phyloP scores from a whole-genome alignment of 2,797 vertebrate genomes.

The Valencia hispanica region DNA sequence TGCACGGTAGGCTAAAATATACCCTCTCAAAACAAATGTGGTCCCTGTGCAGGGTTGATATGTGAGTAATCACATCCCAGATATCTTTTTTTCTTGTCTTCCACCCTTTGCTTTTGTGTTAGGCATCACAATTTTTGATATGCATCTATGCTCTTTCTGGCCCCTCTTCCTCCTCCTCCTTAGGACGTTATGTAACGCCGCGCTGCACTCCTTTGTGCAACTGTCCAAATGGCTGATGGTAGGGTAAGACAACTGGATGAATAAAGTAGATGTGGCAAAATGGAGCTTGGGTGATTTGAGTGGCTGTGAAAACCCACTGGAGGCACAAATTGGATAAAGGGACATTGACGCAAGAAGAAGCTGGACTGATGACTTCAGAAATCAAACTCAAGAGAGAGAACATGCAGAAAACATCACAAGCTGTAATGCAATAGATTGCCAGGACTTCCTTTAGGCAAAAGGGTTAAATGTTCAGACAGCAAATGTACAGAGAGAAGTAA shows the following conservation, averaged over 20 bases:
- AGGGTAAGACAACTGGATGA: slow-evolving; percentile 57
- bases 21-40: slow-evolving; percentile 51
- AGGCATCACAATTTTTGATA: slow-evolving; percentile 62
- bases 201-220: slow-evolving; percentile 68
- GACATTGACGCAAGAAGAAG: slow-evolving; percentile 24
- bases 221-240: slow-evolving; percentile 55
- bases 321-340: slow-evolving; percentile 19
- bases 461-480: slow-evolving; percentile 9
- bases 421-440: slow-evolving; percentile 14
- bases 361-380: slow-evolving; percentile 26
- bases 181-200: slow-evolving; percentile 73
- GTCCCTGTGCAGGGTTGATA: slow-evolving; percentile 47
- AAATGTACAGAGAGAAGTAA: slow-evolving; percentile 14
- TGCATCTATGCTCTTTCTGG: slow-evolving; percentile 59
- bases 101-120: slow-evolving; percentile 24
- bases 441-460: background rate
- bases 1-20: slow-evolving; percentile 20
- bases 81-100: slow-evolving; percentile 30
- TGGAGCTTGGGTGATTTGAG: slow-evolving; percentile 64
- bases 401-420: slow-evolving; percentile 8
- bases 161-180: slow-evolving; percentile 53
- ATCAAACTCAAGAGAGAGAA: slow-evolving; percentile 16
- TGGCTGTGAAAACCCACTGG: slow-evolving; percentile 63
- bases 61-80: slow-evolving; percentile 37
- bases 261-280: slow-evolving; percentile 72